Conservation (phyloP, 2,113 vertebrate genomes). For the Leucosticte australis region DNA sequence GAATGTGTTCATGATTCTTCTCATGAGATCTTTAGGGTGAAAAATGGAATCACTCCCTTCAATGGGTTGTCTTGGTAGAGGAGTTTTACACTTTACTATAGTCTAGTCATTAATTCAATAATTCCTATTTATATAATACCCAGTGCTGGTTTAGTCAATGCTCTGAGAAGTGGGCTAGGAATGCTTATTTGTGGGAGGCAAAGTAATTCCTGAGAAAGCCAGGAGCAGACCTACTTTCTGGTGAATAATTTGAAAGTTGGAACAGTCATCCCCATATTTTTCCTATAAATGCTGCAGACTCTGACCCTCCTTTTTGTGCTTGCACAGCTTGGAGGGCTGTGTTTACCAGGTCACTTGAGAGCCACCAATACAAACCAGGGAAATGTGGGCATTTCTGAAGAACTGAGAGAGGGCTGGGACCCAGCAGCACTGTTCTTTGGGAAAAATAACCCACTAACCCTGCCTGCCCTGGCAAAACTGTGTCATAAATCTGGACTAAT, state of each 20-base stretch:
- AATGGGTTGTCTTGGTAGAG: not conserved
- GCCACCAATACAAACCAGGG: not conserved
- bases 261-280: not conserved
- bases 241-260: not conserved
- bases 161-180: not conserved
- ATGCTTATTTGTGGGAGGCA: not conserved
- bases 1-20: not conserved
- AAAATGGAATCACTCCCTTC: not conserved
- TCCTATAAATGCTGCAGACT: not conserved
- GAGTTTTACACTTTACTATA: not conserved
- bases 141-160: not conserved
- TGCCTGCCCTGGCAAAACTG: not conserved
- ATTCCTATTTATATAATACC: not conserved
- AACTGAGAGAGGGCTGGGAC: not conserved
- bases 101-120: not conserved
- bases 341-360: not conserved
- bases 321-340: not conserved
- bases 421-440: not conserved
- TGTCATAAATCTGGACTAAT: not conserved
- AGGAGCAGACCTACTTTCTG: not conserved
- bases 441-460: not conserved
- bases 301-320: not conserved
- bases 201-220: not conserved
- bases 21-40: not conserved
- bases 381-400: not conserved